Conservation (phyloP, 2,888 invertebrate genomes). For the Cloeon dipterum region DNA sequence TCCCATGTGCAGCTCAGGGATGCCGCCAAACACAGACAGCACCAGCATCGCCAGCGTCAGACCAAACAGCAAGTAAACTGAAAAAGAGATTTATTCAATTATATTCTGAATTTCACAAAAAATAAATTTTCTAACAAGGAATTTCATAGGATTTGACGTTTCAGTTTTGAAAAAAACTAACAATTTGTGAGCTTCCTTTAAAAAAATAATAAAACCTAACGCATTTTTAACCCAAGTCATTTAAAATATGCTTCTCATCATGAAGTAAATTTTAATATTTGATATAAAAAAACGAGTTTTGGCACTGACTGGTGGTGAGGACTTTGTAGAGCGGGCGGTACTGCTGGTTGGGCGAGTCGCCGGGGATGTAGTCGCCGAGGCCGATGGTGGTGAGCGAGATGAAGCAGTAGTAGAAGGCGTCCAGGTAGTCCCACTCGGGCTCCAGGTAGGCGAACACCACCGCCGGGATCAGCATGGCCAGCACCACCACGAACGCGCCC, state of each 20-base stretch:
- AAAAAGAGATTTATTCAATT: no score
- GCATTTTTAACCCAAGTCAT: no score
- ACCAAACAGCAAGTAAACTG: conserved; percentile 59
- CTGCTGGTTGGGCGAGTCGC: conserved; percentile 50
- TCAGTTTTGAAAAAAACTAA: no score
- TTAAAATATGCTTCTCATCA: no score
- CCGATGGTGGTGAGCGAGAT: conserved; percentile 77
- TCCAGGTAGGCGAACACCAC: conserved; percentile 49
- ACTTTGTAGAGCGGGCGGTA: conserved; percentile 65
- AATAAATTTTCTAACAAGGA: no score
- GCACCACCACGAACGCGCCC: conserved; percentile 20
- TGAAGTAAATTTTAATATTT: not conserved
- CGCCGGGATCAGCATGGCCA: conserved; percentile 56
- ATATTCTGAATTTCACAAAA: no score
- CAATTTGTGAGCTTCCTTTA: no score
- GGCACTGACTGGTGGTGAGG: conserved; percentile 41
- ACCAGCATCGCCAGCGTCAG: conserved; percentile 66
- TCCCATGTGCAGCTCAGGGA: conserved; percentile 68
- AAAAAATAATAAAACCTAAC: no score
- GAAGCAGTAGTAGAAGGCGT: conserved; percentile 79
- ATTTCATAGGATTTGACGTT: no score
- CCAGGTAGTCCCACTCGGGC: conserved; percentile 61
- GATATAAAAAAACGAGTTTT: not conserved
- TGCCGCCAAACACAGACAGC: conserved; percentile 66
- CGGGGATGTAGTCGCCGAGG: conserved; percentile 74